These are phyloP conservation scores for Argyrosomus regius DNA, from an alignment of 2,797 vertebrate species.

Conservation along the genomic window DNA sequence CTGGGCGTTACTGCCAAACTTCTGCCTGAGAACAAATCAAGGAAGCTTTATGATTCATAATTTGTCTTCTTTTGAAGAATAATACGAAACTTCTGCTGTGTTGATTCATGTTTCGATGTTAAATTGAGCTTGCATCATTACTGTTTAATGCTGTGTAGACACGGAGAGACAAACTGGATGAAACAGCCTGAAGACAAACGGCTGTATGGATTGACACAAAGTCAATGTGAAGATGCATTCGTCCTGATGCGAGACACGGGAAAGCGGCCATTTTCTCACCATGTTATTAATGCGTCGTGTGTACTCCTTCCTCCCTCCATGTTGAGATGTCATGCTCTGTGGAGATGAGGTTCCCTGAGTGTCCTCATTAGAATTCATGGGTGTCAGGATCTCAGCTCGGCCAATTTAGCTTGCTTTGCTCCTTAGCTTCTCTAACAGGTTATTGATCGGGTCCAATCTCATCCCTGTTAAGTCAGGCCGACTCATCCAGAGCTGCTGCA, in stretches of 20 bases:
- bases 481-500: constrained; percentile 40
- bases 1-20: constrained; percentile 17
- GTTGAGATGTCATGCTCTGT: constrained; percentile 52
- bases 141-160: constrained; percentile 15
- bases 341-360: constrained; percentile 51
- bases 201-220: constrained; percentile 13
- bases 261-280: constrained; percentile 35
- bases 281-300: constrained; percentile 43
- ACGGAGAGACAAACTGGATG: background rate
- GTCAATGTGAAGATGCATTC: constrained; percentile 23
- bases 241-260: constrained; percentile 1
- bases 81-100: background rate
- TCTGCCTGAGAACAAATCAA: background rate
- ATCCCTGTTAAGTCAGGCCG: constrained; percentile 63
- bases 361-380: constrained; percentile 82
- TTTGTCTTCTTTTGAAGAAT: background rate
- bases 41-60: background rate
- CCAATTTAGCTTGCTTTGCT: constrained; percentile 71
- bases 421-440: constrained; percentile 77
- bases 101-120: background rate
- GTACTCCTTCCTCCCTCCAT: background rate
- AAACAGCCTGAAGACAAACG: constrained; percentile 15
- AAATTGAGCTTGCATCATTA: constrained; percentile 1
- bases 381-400: constrained; percentile 60
- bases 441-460: constrained; percentile 79